Percentiles rank a stretch among this genome's conserved stretches.
Conservation (phyloP, 2,113 vertebrate genomes). For the Charadrius vociferus region DNA sequence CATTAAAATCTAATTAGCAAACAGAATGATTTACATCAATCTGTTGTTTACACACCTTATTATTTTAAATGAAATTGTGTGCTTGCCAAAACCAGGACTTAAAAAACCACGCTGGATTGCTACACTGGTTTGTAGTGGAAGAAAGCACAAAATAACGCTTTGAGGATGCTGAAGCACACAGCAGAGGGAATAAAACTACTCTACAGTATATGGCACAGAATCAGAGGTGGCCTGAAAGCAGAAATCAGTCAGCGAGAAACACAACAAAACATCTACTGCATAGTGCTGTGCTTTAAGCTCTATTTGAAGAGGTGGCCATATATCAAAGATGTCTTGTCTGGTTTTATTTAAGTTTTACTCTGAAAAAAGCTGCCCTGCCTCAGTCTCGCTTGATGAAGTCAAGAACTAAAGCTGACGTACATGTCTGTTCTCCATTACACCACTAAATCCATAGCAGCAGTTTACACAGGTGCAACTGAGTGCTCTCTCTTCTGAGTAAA, state of each 20-base stretch:
- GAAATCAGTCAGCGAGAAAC: slow-evolving; percentile 7
- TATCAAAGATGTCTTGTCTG: neutral
- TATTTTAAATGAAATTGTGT: neutral
- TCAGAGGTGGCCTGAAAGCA: slow-evolving; percentile 27
- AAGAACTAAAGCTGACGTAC: neutral
- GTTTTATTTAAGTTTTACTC: neutral
- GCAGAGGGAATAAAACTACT: neutral
- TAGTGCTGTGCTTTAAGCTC: slow-evolving; percentile 16
- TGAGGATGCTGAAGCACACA: slow-evolving; percentile 36
- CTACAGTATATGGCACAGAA: neutral
- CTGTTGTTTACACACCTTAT: slow-evolving; percentile 30
- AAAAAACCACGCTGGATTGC: slow-evolving; percentile 23
- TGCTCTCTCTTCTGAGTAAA: neutral
- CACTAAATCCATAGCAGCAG: neutral
- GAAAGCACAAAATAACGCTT: slow-evolving; percentile 41
- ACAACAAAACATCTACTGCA: neutral
- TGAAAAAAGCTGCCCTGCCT: neutral
- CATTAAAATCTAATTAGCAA: slow-evolving; percentile 78
- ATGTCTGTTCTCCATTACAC: neutral
- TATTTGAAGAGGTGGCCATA: neutral
- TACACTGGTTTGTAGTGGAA: neutral
- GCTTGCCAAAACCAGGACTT: neutral
- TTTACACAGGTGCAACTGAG: neutral
- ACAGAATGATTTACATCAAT: slow-evolving; percentile 44
- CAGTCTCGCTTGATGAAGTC: neutral